Evolutionary conservation across 2,888 invertebrate genomes (phyloP).

Genomic region (Lepidocyrtoides sp.): DNA sequence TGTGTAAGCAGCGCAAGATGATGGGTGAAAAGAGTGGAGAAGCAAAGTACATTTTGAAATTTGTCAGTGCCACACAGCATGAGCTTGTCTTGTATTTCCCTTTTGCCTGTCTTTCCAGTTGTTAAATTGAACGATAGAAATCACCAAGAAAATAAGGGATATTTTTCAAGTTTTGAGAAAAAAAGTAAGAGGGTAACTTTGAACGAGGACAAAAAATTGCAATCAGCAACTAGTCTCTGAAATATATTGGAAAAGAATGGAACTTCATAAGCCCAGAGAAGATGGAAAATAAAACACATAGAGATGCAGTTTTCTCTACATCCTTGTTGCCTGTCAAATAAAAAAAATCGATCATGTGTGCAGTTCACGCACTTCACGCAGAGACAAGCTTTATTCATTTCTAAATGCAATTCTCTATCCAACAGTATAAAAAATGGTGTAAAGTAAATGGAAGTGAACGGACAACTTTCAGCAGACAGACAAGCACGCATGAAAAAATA

Average conservation of each 20-base stretch:
- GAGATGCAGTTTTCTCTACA: conserved; percentile 33
- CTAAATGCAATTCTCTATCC: neutral
- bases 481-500: neutral
- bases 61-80: conserved; percentile 69
- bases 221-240: conserved; percentile 32
- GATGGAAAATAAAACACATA: neutral
- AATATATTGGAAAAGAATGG: conserved; percentile 15
- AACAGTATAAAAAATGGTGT: neutral
- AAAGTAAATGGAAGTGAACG: neutral
- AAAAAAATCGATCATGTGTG: conserved; percentile 56
- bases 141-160: conserved; percentile 3
- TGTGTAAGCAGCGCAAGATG: conserved; percentile 2
- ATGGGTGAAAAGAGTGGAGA: neutral
- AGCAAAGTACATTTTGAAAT: conserved; percentile 53
- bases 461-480: too few species aligned
- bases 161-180: neutral
- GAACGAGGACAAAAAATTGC: conserved; percentile 29
- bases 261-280: neutral
- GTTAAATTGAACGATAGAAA: conserved; percentile 25
- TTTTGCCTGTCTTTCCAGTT: conserved; percentile 3
- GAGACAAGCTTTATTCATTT: neutral
- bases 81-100: neutral
- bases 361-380: conserved; percentile 66
- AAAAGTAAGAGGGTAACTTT: neutral
- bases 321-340: conserved; percentile 24